These are phyloP conservation scores for Otis tarda DNA, from an alignment of 2,113 vertebrate species.

Conservation along the genomic window DNA sequence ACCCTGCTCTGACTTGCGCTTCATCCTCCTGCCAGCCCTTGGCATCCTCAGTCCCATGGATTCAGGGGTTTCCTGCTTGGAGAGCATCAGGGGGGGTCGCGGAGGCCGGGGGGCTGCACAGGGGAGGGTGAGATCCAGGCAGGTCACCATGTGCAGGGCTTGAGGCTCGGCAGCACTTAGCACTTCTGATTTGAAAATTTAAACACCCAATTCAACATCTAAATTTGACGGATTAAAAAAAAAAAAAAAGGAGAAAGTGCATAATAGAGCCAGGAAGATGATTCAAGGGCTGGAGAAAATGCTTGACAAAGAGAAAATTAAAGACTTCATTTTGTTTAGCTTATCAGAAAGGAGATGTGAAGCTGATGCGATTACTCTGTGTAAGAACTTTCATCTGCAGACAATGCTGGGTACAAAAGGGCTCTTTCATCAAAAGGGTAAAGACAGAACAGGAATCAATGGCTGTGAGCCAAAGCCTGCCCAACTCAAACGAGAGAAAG, in stretches of 20 bases:
- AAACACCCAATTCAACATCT: not conserved
- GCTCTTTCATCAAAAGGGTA: conserved; percentile 5
- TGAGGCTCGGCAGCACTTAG: not conserved
- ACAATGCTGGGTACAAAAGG: not conserved
- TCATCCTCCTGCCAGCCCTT: not conserved
- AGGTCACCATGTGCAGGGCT: not conserved
- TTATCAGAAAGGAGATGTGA: not conserved
- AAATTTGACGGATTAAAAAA: not conserved
- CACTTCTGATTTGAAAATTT: not conserved
- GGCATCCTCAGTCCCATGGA: not conserved
- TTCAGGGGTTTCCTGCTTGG: not conserved
- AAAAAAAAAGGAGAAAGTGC: not conserved
- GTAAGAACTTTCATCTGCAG: not conserved
- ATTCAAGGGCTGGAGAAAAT: not conserved
- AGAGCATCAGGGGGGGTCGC: accelerated
- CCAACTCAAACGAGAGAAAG: conserved; percentile 25
- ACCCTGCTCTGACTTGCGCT: not conserved
- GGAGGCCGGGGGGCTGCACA: accelerated
- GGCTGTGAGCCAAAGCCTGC: not conserved
- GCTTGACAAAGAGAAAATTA: not conserved
- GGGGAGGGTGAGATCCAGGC: not conserved
- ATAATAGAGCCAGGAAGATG: not conserved
- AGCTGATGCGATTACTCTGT: not conserved
- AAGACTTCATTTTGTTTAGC: not conserved
- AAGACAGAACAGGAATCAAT: conserved; percentile 2